These are phyloP conservation scores for Ctenosaura bakeri DNA, from an alignment of 2,797 vertebrate genomes.

Conservation along the genomic window DNA sequence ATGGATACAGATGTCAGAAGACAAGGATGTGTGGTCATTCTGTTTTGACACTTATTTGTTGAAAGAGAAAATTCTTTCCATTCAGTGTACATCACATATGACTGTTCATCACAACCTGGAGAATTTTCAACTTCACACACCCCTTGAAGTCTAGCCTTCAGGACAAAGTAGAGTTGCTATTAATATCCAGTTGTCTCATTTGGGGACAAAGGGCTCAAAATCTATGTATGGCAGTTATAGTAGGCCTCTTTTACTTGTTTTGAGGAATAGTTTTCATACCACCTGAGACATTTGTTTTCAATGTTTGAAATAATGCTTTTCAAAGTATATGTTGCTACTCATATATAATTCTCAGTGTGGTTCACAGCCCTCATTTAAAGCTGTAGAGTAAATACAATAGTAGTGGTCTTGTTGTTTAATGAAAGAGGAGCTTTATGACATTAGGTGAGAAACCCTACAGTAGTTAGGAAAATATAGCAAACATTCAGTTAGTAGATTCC, in stretches of 20 bases:
- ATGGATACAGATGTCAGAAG: neutral
- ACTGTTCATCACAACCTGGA: neutral
- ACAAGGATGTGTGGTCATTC: neutral
- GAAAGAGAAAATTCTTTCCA: neutral
- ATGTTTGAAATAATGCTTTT: neutral
- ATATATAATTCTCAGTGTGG: neutral
- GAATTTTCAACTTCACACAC: neutral
- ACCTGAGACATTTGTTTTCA: neutral
- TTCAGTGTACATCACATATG: neutral
- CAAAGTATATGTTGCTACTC: neutral
- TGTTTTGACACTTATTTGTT: neutral
- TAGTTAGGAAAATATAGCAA: neutral
- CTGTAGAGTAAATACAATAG: neutral
- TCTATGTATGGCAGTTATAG: neutral
- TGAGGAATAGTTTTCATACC: neutral
- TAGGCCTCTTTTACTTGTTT: slow-evolving; percentile 1
- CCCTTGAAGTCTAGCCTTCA: neutral
- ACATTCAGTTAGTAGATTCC: neutral
- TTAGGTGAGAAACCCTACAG: neutral
- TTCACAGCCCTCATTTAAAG: neutral
- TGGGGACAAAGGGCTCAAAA: neutral
- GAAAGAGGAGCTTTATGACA: neutral
- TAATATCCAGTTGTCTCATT: neutral
- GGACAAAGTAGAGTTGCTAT: neutral
- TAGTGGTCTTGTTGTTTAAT: neutral